Percentiles rank a stretch among this genome's conserved stretches.
Conservation (phyloP, 1,140 invertebrate genomes). For the Leptinotarsa defecta region DNA sequence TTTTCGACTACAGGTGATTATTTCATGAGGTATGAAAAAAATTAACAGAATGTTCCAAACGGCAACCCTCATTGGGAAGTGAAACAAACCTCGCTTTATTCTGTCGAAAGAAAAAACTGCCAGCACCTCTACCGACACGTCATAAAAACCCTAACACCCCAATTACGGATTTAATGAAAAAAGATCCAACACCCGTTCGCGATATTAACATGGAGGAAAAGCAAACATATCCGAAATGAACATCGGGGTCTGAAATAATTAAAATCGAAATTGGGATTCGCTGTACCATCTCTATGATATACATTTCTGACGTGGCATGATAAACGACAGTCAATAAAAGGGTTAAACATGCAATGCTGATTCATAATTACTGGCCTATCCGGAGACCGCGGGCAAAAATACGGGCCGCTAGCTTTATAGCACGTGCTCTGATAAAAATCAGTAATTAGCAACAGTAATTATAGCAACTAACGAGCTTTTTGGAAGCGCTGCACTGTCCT, state of each 20-base stretch:
- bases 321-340: constrained; percentile 51
- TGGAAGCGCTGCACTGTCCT: constrained; percentile 41
- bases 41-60: no score
- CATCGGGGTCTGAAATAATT: constrained; percentile 33
- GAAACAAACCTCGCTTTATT: neutral
- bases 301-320: constrained; percentile 46
- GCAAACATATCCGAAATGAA: neutral
- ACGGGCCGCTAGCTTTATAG: constrained; percentile 46
- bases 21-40: no score
- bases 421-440: constrained; percentile 56
- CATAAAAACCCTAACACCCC: neutral
- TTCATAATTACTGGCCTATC: constrained; percentile 50
- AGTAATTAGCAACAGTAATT: constrained; percentile 56
- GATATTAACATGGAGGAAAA: constrained; percentile 4
- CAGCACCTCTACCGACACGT: neutral
- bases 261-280: constrained; percentile 43
- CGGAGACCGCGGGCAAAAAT: constrained; percentile 43
- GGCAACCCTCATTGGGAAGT: no score
- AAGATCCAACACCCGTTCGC: neutral
- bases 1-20: no score
- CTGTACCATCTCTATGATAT: constrained; percentile 31
- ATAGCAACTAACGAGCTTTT: constrained; percentile 56
- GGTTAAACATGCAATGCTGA: constrained; percentile 53
- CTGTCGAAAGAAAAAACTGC: neutral
- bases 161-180: constrained; percentile 6